Percentiles rank a stretch among this genome's conserved stretches.
phyloP scores from a whole-genome alignment of 2,888 invertebrate genomes.

The Punctoribates punctum region DNA sequence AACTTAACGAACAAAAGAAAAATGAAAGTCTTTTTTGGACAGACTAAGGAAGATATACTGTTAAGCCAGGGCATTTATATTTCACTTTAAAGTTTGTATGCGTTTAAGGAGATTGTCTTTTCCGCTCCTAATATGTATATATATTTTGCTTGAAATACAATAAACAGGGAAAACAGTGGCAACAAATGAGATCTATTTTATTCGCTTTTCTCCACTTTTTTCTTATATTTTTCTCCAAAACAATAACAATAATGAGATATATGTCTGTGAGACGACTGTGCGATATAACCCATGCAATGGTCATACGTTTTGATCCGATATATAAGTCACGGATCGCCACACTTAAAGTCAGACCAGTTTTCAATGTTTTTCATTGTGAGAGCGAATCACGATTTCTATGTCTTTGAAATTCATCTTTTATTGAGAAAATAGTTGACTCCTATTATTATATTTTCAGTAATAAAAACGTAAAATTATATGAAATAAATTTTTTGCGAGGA shows the following conservation, averaged over 20 bases:
- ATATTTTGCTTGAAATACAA: not conserved
- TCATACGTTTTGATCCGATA: constrained; percentile 1
- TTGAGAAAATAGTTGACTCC: no score
- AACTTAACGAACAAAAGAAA: not conserved
- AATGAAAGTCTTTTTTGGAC: not conserved
- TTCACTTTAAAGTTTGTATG: constrained; percentile 2
- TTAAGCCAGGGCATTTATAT: not conserved
- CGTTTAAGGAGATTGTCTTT: constrained; percentile 18
- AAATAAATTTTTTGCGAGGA: not conserved
- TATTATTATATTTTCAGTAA: no score
- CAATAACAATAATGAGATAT: no score
- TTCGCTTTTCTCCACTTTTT: no score
- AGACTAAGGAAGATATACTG: not conserved
- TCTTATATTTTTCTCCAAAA: no score
- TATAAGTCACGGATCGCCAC: not conserved
- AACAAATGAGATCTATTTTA: no score
- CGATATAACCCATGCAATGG: not conserved
- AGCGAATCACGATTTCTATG: no score
- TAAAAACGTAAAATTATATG: no score
- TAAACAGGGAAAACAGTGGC: not conserved
- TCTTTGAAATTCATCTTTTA: no score
- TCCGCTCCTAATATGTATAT: constrained; percentile 6
- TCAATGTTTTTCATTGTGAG: no score
- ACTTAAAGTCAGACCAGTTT: not conserved
- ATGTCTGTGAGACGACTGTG: no score